Evolutionary conservation across 2,888 invertebrate genomes (phyloP).

Genomic region (Pogonocherus hispidulus): DNA sequence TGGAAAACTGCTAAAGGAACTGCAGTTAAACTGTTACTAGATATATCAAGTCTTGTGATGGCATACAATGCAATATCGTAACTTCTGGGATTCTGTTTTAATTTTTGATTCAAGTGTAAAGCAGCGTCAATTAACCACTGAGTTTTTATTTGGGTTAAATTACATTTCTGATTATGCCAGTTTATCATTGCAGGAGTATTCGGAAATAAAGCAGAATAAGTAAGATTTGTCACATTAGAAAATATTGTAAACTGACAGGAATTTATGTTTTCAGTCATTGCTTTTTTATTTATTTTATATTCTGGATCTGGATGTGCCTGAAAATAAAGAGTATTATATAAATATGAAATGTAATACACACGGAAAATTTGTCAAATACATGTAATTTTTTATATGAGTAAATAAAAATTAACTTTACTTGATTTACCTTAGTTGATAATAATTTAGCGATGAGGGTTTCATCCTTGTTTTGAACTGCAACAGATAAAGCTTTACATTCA

Average conservation of each 20-base stretch:
- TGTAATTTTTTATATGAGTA: no score
- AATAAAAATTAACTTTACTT: constrained; percentile 1
- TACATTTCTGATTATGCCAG: constrained; percentile 88
- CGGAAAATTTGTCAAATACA: not conserved
- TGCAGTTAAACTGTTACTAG: constrained; percentile 85
- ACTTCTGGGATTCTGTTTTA: constrained; percentile 79
- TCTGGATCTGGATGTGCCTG: constrained; percentile 92
- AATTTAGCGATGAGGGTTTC: constrained; percentile 83
- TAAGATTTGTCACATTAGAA: constrained; percentile 73
- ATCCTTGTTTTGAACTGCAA: constrained; percentile 82
- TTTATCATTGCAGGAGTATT: constrained; percentile 89
- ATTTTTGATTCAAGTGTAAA: constrained; percentile 85
- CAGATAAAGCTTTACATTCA: constrained; percentile 83
- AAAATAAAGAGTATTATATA: constrained; percentile 36
- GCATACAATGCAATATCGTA: constrained; percentile 85
- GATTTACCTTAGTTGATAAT: constrained; percentile 81
- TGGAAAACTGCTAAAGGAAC: constrained; percentile 89
- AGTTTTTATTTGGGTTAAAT: constrained; percentile 79
- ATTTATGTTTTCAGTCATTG: constrained; percentile 78
- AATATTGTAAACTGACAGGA: constrained; percentile 71
- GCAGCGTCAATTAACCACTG: constrained; percentile 90
- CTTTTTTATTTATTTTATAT: constrained; percentile 91
- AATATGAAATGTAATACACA: not conserved
- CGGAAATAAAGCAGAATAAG: constrained; percentile 86
- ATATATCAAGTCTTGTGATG: constrained; percentile 93